Evolutionary conservation across 1,140 invertebrate species (phyloP).

Genomic region (Diorhabda elongata): DNA sequence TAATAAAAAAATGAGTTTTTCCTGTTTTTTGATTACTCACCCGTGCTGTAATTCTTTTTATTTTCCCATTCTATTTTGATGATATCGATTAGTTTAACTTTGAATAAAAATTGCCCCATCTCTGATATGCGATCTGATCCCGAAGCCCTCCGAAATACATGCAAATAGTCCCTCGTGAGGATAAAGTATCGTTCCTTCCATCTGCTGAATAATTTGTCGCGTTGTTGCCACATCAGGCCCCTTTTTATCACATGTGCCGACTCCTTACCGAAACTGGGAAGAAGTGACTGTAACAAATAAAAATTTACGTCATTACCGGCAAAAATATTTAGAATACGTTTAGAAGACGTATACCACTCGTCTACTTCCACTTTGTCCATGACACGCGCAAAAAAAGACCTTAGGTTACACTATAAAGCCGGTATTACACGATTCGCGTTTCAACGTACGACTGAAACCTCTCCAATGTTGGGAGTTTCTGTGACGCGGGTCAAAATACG

Average conservation of each 20-base stretch:
- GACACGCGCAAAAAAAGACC: too few relatives aligned
- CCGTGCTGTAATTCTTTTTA: constrained; percentile 55
- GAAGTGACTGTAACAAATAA: constrained; percentile 46
- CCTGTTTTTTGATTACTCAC: background rate
- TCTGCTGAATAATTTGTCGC: constrained; percentile 62
- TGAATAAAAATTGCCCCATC: constrained; percentile 69
- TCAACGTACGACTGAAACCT: too few relatives aligned
- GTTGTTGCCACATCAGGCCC: constrained; percentile 63
- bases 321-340: too few relatives aligned
- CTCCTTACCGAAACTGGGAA: constrained; percentile 39
- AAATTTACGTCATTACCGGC: too few relatives aligned
- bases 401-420: too few relatives aligned
- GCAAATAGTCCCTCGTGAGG: constrained; percentile 63
- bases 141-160: constrained; percentile 64
- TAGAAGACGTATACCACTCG: too few relatives aligned
- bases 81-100: constrained; percentile 64
- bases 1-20: background rate
- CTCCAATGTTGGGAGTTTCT: too few relatives aligned
- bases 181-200: constrained; percentile 71
- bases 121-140: constrained; percentile 60
- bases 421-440: too few relatives aligned
- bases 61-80: constrained; percentile 63
- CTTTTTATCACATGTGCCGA: constrained; percentile 55
- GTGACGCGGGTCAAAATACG: too few relatives aligned
- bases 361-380: too few relatives aligned